Conservation (phyloP, 1,140 invertebrate species). For the Trichonephila inaurata region DNA sequence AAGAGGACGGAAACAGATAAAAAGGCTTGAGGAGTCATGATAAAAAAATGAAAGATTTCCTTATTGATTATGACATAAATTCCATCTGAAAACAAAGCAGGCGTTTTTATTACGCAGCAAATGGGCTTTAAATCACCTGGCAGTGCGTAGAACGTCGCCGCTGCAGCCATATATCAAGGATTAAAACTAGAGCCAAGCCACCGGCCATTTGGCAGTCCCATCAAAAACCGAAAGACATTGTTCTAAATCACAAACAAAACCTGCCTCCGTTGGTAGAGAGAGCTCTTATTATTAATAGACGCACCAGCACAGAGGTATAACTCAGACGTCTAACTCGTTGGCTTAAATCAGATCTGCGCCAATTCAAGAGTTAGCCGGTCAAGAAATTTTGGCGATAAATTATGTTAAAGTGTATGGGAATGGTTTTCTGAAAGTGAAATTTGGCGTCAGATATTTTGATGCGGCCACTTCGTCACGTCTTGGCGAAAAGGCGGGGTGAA, state of each 20-base stretch:
- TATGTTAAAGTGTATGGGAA: neutral
- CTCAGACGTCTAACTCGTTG: constrained; percentile 54
- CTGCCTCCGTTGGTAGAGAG: neutral
- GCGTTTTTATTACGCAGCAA: constrained; percentile 23
- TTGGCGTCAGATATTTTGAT: constrained; percentile 49
- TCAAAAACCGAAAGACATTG: constrained; percentile 9
- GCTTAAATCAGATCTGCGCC: constrained; percentile 7
- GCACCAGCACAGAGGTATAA: neutral
- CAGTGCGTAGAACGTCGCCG: neutral
- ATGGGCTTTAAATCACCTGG: constrained; percentile 30
- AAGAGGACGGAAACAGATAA: neutral
- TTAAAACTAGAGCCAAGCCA: neutral
- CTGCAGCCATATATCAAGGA: constrained; percentile 17
- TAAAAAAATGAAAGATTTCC: neutral
- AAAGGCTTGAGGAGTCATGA: neutral
- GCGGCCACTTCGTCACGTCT: constrained; percentile 27
- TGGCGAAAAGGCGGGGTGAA: neutral
- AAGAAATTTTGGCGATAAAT: constrained; percentile 64
- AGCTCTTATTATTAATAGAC: constrained; percentile 32
- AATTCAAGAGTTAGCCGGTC: neutral
- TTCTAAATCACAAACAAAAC: neutral
- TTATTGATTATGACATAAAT: constrained; percentile 50
- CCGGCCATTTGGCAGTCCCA: constrained; percentile 12
- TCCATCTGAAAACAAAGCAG: neutral
- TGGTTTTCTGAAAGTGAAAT: constrained; percentile 47